phyloP scores from a whole-genome alignment of 2,888 invertebrate species.

The Rutpela maculata region DNA sequence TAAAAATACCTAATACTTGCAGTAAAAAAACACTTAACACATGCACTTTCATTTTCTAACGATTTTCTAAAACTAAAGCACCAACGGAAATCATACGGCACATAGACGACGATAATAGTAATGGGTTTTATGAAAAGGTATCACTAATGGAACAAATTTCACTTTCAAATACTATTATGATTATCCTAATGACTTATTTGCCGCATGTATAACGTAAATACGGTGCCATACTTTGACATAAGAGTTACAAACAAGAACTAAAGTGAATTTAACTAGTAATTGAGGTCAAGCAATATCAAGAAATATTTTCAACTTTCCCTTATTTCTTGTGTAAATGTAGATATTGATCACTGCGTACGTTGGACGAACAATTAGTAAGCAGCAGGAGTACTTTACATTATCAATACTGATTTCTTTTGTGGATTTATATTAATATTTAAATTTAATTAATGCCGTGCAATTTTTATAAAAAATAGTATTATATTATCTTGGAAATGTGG shows the following conservation, averaged over 20 bases:
- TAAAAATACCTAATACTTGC: slow-evolving; percentile 51
- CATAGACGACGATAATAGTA: slow-evolving; percentile 5
- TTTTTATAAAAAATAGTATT: slow-evolving; percentile 20
- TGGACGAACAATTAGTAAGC: slow-evolving; percentile 17
- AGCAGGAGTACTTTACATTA: slow-evolving; percentile 11
- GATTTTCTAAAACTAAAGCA: slow-evolving; percentile 6
- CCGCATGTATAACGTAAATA: slow-evolving; percentile 22
- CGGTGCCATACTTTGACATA: slow-evolving; percentile 39
- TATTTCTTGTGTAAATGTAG: slow-evolving; percentile 50
- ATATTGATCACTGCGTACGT: slow-evolving; percentile 38
- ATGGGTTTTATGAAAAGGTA: slow-evolving; percentile 5
- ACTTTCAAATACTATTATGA: slow-evolving; percentile 23
- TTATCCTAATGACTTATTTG: slow-evolving; percentile 42
- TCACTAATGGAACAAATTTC: slow-evolving; percentile 16
- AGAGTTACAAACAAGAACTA: slow-evolving; percentile 39
- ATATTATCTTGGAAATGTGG: slow-evolving; percentile 11
- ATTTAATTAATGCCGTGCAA: slow-evolving; percentile 4
- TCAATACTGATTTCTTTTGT: slow-evolving; percentile 50
- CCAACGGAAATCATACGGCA: neutral
- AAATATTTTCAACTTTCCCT: slow-evolving; percentile 53
- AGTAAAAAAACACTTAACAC: slow-evolving; percentile 50
- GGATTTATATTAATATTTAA: slow-evolving; percentile 9
- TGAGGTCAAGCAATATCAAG: slow-evolving; percentile 52
- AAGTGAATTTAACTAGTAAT: slow-evolving; percentile 42
- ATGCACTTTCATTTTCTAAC: slow-evolving; percentile 53